Evolutionary conservation across 2,888 invertebrate genomes (phyloP).

Genomic region (Fragum whitleyi): DNA sequence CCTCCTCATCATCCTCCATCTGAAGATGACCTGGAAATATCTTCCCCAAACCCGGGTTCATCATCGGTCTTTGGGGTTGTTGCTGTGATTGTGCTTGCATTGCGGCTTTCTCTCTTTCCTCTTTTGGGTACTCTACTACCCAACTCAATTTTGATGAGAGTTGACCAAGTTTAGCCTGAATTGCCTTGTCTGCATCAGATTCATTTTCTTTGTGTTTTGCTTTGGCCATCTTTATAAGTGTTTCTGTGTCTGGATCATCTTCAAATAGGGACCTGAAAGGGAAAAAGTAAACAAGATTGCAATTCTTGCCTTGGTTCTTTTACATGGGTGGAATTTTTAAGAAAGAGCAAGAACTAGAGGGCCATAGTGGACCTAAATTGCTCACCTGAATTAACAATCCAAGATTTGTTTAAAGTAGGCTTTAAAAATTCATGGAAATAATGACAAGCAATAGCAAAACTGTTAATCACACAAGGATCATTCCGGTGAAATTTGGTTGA

Average conservation of each 20-base stretch:
- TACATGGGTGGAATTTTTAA: too few relatives aligned
- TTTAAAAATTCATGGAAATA: too few relatives aligned
- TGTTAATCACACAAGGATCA: too few relatives aligned
- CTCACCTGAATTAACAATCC: too few relatives aligned
- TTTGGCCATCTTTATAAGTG: constrained; percentile 53
- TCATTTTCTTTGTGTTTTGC: constrained; percentile 41
- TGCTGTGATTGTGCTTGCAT: neutral
- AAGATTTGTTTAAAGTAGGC: too few relatives aligned
- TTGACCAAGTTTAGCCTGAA: constrained; percentile 58
- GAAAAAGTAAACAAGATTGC: too few relatives aligned
- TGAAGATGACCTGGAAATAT: neutral
- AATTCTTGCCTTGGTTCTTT: too few relatives aligned
- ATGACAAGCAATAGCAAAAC: too few relatives aligned
- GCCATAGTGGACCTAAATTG: too few relatives aligned
- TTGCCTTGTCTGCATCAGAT: constrained; percentile 51
- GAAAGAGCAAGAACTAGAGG: too few relatives aligned
- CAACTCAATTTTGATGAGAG: constrained; percentile 60
- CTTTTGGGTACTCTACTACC: constrained; percentile 63
- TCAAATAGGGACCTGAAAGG: constrained; percentile 44
- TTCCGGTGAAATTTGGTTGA: too few relatives aligned
- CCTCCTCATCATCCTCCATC: constrained; percentile 45
- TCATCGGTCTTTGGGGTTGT: neutral
- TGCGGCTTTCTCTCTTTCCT: constrained; percentile 5
- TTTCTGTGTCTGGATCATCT: constrained; percentile 56
- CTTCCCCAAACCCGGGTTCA: neutral